Evolutionary conservation across 2,797 vertebrate genomes (phyloP).

Genomic region (Tympanoctomys barrerae): DNA sequence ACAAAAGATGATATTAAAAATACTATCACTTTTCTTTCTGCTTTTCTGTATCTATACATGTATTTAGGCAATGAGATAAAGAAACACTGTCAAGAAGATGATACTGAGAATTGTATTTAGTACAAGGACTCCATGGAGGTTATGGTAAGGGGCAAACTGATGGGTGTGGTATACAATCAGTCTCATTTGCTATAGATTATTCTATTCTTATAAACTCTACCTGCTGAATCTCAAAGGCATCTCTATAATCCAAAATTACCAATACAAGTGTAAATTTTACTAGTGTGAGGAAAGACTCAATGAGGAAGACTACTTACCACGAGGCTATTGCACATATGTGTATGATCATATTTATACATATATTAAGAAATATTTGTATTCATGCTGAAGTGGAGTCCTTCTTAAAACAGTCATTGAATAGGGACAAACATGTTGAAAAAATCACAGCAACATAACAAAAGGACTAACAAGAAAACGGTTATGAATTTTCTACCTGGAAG

Average conservation of each 20-base stretch:
- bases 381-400: not conserved
- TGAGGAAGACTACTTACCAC: not conserved
- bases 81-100: not conserved
- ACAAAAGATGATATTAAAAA: not conserved
- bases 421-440: not conserved
- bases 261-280: not conserved
- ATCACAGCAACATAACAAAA: not conserved
- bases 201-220: not conserved
- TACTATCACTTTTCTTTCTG: not conserved
- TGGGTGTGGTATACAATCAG: not conserved
- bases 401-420: not conserved
- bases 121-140: not conserved
- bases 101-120: not conserved
- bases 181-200: not conserved
- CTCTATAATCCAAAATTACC: not conserved
- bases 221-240: not conserved
- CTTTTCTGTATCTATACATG: not conserved
- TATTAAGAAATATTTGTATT: not conserved
- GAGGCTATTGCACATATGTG: not conserved
- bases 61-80: not conserved
- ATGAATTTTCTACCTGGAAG: not conserved
- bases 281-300: not conserved
- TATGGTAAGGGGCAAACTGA: fast-evolving
- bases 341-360: not conserved
- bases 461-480: not conserved